Evolutionary conservation across 2,888 invertebrate species (phyloP), one percentile per base, ranked within the genome.

Genomic region (Drosophila meridiana): DNA sequence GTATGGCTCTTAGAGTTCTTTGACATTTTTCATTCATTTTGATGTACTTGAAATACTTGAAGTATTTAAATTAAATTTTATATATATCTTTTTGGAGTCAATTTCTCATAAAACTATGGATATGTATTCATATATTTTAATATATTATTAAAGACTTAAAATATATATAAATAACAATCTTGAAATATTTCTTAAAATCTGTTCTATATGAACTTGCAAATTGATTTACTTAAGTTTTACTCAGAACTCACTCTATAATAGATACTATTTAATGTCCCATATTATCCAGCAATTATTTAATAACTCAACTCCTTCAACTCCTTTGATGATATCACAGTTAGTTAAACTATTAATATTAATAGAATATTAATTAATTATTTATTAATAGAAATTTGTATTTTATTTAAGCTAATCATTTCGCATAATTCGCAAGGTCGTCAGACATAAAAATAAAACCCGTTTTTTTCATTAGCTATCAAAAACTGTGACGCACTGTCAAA

Each of bases 361-460:
- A 50, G 70, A 11, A 66, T 63, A 53, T 60, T 70, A 57, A 60
- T 57, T n/a, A n/a, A n/a, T n/a, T n/a, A n/a, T n/a, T n/a, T 63
- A 53, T 60, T 70, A 57, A 60, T 57, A 50, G 70, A 11, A 66
- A 74, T 78, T 70, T 56, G 43, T 58, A 32, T 62, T 45, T 38
- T 7, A 38, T 67, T 67, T 42, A 20, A 59, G 42, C 50, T 70
- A 59, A 42, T 59, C 47, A 62, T 71, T 73, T 73, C 73, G 76
- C 76, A 81, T 82, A 79, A 69, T 68, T 72, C 13, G 62, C 86
- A 84, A 84, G 84, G 88, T 82, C 81, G 60, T 69, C 34, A 47
- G 47, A 32, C 58, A 42, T 45, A 58, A 59, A 74, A 75, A 67
- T 53, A 42, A 75, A 71, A 82, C 80, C 68, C 59, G 69, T 74